Conservation (phyloP, 2,797 vertebrate genomes). For the Lates japonicus region DNA sequence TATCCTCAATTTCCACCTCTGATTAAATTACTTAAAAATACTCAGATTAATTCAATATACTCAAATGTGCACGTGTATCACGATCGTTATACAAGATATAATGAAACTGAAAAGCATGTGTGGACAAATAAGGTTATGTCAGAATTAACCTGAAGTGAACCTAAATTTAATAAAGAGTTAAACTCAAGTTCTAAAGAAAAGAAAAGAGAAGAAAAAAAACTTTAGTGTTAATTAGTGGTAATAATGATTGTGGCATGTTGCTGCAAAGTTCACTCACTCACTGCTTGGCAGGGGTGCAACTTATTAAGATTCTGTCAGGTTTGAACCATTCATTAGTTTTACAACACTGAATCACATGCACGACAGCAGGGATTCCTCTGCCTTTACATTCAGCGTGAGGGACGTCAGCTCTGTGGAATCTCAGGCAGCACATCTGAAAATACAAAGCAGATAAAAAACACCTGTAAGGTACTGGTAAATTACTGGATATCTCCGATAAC, state of each 20-base stretch:
- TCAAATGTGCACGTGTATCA: not conserved
- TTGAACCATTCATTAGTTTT: slow-evolving; percentile 51
- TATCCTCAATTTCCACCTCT: slow-evolving; percentile 54
- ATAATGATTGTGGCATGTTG: slow-evolving; percentile 11
- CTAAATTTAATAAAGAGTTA: slow-evolving; percentile 5
- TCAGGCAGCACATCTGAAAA: slow-evolving; percentile 40
- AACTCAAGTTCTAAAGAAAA: slow-evolving; percentile 15
- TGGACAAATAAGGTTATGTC: not conserved
- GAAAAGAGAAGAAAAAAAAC: not conserved
- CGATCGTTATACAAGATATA: not conserved
- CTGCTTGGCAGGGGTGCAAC: slow-evolving; percentile 38
- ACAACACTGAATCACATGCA: slow-evolving; percentile 38
- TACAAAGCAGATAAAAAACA: slow-evolving; percentile 16
- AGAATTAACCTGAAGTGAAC: not conserved
- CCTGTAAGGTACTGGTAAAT: not conserved
- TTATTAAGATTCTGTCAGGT: slow-evolving; percentile 46
- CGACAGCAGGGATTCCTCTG: slow-evolving; percentile 54
- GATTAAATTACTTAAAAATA: slow-evolving; percentile 38
- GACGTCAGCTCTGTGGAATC: slow-evolving; percentile 45
- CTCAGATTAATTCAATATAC: slow-evolving; percentile 44
- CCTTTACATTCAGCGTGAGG: not conserved
- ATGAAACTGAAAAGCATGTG: not conserved
- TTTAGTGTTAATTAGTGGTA: slow-evolving; percentile 3
- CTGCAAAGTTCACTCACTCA: slow-evolving; percentile 39
- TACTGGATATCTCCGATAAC: not conserved